Evolutionary conservation across 2,888 invertebrate species (phyloP), one percentile per base, ranked within the genome.

Genomic region (Drosophila borealis): DNA sequence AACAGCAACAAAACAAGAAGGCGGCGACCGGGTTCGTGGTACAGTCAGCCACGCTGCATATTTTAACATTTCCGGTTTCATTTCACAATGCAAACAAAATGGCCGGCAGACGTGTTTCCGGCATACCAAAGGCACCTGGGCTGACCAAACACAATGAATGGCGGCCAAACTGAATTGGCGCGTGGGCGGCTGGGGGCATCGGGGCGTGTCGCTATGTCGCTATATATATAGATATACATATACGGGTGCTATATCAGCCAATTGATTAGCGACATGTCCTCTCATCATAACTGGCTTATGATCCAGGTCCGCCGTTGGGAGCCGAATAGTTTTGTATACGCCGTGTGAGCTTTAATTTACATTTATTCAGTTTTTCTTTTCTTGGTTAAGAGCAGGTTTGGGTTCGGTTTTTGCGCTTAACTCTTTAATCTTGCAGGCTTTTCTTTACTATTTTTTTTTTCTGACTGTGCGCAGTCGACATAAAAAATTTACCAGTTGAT

Each of bases 401-500:
- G 48, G 48, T 45, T 54, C 49, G 64, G 67, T 72, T 66, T 70
- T 72, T 51, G 48, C 65, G 78, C 78, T 89, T 88, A 88, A 89
- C 89, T 88, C 89, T 83, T 83, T 83, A 83, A 83, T 83, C 88
- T 82, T 75, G 59, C 55, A 49, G 76, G 59, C 80, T 72, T 75
- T 81, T 71, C 70, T 13, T 29, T 54, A 13, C n/a, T 45, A 17
- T 37, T 44, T 41, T 64, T 62, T 62, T 66, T 66, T 72, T 68
- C 64, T 46, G 88, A 54, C 68, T 61, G 33, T 68, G 63, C 59
- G 55, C 69, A 61, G 60, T 72, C 77, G 69, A 79, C 83, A 85
- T 85, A 88, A 89, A 85, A 85, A 89, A 85, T 85, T 85, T 85
- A 85, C 90, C 90, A 85, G 84, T 89, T 85, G 90, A 85, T 85